Evolutionary conservation across 2,888 invertebrate species (phyloP).

Genomic region (Drosophila merina): DNA sequence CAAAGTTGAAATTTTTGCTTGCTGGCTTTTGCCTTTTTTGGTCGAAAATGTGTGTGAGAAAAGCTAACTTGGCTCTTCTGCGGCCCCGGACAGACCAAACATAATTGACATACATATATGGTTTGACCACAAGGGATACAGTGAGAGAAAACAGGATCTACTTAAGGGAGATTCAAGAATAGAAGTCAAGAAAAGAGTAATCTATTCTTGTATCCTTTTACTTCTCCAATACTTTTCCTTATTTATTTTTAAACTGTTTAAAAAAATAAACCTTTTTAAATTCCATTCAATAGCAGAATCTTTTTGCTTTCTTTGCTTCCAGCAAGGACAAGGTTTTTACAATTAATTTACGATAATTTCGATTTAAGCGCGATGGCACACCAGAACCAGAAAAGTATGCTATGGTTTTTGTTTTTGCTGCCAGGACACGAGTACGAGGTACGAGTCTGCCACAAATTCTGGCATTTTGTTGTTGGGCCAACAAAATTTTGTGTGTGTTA

Average conservation of each 20-base stretch:
- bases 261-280: too few relatives aligned
- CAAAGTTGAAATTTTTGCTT: background rate
- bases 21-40: slow-evolving; percentile 2
- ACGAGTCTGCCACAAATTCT: slow-evolving; percentile 35
- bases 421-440: slow-evolving; percentile 33
- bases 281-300: background rate
- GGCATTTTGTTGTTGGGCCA: slow-evolving; percentile 43
- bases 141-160: background rate
- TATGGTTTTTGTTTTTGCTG: slow-evolving; percentile 39
- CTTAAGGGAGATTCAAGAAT: too few relatives aligned
- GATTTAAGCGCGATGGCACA: slow-evolving; percentile 55
- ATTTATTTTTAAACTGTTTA: too few relatives aligned
- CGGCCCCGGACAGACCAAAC: slow-evolving; percentile 1
- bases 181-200: too few relatives aligned
- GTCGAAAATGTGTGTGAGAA: slow-evolving; percentile 7
- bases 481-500: slow-evolving; percentile 52
- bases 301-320: background rate
- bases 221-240: too few relatives aligned
- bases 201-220: too few relatives aligned
- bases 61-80: slow-evolving; percentile 13
- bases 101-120: slow-evolving; percentile 10
- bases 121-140: background rate
- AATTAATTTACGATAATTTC: slow-evolving; percentile 74
- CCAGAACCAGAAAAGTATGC: slow-evolving; percentile 60
- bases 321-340: slow-evolving; percentile 31